Evolutionary conservation across 2,797 vertebrate genomes (phyloP).

Genomic region (Aulostomus chinensis): DNA sequence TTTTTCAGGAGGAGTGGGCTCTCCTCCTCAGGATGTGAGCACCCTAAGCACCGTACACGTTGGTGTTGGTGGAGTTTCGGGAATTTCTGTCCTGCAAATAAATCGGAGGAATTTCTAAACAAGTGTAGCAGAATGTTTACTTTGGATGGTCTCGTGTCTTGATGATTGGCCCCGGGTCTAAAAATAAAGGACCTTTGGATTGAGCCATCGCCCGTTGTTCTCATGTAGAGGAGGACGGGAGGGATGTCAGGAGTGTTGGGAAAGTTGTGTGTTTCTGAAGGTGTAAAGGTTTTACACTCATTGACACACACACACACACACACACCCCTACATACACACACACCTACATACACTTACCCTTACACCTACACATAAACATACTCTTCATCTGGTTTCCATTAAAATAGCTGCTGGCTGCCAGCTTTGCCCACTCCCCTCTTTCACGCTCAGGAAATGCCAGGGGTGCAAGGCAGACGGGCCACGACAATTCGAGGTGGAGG

Average conservation of each 20-base stretch:
- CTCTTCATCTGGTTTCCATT: constrained; percentile 68
- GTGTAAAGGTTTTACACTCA: background rate
- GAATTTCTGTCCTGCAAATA: constrained; percentile 50
- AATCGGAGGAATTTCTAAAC: constrained; percentile 74
- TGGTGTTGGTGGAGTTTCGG: too few species aligned
- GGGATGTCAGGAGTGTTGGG: background rate
- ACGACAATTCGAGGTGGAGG: constrained; percentile 14
- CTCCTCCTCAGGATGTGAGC: constrained; percentile 16
- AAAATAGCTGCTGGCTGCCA: constrained; percentile 60
- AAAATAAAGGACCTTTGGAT: constrained; percentile 69
- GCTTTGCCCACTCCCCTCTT: constrained; percentile 60
- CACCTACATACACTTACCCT: constrained; percentile 7
- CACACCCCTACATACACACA: background rate
- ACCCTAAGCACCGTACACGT: too few species aligned
- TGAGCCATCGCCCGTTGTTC: constrained; percentile 37
- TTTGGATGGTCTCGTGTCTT: too few species aligned
- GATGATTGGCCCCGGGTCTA: constrained; percentile 54
- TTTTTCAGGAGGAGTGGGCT: constrained; percentile 43
- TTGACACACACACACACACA: background rate
- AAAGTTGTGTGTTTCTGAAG: constrained; percentile 9
- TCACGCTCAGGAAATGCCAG: constrained; percentile 80
- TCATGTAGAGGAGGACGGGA: constrained; percentile 41
- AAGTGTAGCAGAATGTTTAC: constrained; percentile 75
- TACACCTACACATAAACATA: constrained; percentile 17
- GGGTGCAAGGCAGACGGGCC: constrained; percentile 54